Evolutionary conservation across 2,797 vertebrate genomes (phyloP).

Genomic region (Tarsius wallacei): DNA sequence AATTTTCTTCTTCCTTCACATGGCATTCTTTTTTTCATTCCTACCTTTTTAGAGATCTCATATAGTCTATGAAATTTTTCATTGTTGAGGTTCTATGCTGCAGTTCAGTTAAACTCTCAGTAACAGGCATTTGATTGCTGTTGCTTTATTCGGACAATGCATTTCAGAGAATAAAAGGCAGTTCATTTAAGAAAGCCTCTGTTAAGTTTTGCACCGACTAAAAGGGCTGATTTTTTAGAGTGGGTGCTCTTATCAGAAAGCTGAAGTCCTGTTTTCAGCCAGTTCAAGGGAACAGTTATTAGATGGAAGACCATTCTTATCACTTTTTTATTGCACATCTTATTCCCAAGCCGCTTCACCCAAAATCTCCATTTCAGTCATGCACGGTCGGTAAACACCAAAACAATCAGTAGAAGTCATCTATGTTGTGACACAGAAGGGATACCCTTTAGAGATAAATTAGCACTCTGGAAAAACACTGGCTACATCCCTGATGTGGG

Average conservation of each 20-base stretch:
- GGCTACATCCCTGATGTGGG: neutral
- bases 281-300: neutral
- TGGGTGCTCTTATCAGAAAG: neutral
- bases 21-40: neutral
- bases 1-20: neutral
- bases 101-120: neutral
- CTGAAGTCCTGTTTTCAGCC: conserved; percentile 10
- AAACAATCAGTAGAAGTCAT: neutral
- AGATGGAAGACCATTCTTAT: neutral
- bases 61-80: conserved; percentile 17
- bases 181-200: conserved; percentile 11
- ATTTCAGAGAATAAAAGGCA: conserved; percentile 34
- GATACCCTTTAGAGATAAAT: neutral
- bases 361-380: neutral
- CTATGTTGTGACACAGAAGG: neutral
- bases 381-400: neutral
- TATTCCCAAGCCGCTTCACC: neutral
- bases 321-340: neutral
- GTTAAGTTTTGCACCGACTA: neutral
- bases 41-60: neutral
- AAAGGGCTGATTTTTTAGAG: neutral
- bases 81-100: neutral
- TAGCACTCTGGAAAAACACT: neutral
- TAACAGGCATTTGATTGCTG: neutral
- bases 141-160: neutral